Evolutionary conservation across 2,888 invertebrate genomes (phyloP), one percentile per base, ranked within the genome.

Genomic region (Merodon equestris): DNA sequence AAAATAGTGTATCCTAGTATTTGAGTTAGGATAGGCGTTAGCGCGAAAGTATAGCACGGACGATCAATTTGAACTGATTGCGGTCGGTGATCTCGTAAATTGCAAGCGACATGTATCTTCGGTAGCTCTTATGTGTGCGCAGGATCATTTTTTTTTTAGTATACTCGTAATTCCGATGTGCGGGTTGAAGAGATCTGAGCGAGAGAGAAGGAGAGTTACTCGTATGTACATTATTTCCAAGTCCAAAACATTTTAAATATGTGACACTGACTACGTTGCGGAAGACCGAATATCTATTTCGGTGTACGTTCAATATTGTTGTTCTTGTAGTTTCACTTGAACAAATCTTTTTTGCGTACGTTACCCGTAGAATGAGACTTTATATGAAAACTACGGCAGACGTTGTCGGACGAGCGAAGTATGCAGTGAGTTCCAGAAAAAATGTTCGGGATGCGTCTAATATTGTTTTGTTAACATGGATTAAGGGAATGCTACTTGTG

Each of bases 371-470:
- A 17, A 14, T 18, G 1, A 34, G 18, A 48, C 47, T 36, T 57
- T 40, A 18, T 73, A 58, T 67, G 60, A 67, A 4, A 27, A 27
- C 3, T 4, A 27, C 27, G 27, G 7, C 7, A 27, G 27, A 27
- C 27, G 27, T 27, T 7, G 44, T 18, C 15, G 54, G 36, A 61
- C 15, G 42, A 48, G 51, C 38, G 38, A 58, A 15, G 56, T 51
- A 58, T 68, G 68, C 53, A 44, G 73, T 67, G 50, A 70, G 34
- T 68, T 64, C 15, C 58, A 70, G 74, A 56, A 79, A 79, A 79
- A 74, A 79, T 73, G 68, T 64, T 51, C 58, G 14, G 56, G 60
- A 60, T 54, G 45, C 45, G 54, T 72, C 42, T n/a, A n/a, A n/a
- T n/a, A n/a, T 60, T 60, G 36, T 54, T 58, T 66, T 57, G 48